Percentiles rank a stretch among this genome's conserved stretches.
Conservation (phyloP, 2,113 vertebrate genomes). For the Synchiropus splendidus region DNA sequence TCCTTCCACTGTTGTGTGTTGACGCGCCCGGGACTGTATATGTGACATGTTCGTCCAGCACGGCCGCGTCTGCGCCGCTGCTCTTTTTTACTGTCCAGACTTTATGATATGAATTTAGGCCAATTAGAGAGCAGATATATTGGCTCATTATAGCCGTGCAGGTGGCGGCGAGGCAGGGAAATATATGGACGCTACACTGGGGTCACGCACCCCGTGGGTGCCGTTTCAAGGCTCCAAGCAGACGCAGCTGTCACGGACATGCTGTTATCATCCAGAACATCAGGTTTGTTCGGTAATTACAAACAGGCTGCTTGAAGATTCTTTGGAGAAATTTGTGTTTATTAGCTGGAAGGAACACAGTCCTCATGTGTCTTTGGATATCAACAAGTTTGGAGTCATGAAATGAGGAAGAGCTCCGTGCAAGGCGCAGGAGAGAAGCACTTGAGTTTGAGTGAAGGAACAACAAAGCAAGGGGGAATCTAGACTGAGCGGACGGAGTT, state of each 20-base stretch:
- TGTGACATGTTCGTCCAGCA: conserved; percentile 12
- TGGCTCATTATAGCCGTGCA: conserved; percentile 72
- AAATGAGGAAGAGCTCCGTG: too few species aligned
- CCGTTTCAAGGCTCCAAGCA: conserved; percentile 30
- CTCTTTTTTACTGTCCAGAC: conserved; percentile 52
- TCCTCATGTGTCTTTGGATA: too few species aligned
- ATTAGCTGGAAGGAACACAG: conserved; percentile 19
- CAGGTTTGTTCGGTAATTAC: conserved; percentile 1
- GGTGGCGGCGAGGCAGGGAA: conserved; percentile 65
- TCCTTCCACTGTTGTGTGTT: conserved; percentile 6
- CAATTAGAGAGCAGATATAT: conserved; percentile 77
- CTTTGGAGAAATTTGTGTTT: conserved; percentile 24
- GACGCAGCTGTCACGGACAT: not conserved
- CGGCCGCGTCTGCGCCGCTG: conserved; percentile 28
- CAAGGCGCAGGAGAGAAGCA: too few species aligned
- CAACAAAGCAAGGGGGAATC: too few species aligned
- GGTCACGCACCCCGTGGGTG: conserved; percentile 34
- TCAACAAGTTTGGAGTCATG: too few species aligned
- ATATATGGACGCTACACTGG: conserved; percentile 55
- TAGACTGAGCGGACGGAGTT: too few species aligned
- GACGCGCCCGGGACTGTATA: conserved; percentile 1
- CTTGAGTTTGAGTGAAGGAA: too few species aligned
- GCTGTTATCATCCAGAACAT: too few species aligned
- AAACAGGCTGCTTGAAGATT: too few species aligned
- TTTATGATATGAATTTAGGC: conserved; percentile 77